Evolutionary conservation across 2,888 invertebrate species (phyloP).

Genomic region (Hermodice carunculata): DNA sequence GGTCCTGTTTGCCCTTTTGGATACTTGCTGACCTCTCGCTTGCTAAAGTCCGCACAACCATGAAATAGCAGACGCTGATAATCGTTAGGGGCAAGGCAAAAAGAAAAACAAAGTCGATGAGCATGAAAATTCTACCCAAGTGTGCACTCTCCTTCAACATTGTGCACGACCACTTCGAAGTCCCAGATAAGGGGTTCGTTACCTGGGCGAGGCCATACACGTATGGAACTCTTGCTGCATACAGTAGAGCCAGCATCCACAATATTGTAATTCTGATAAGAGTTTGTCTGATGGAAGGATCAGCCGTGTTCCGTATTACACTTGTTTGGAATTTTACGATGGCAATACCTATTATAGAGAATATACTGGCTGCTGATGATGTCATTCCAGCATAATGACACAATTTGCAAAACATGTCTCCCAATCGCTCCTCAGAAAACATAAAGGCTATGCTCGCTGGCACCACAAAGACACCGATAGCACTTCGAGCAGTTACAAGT

Average conservation of each 20-base stretch:
- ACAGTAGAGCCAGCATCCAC: too few relatives aligned
- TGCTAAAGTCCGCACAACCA: neutral
- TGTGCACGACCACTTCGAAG: too few relatives aligned
- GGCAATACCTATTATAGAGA: constrained; percentile 15
- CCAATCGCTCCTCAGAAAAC: constrained; percentile 20
- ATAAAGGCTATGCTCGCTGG: constrained; percentile 25
- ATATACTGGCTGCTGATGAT: constrained; percentile 6
- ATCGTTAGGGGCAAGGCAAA: constrained; percentile 17
- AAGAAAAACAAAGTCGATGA: constrained; percentile 14
- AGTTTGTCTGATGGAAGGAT: too few relatives aligned
- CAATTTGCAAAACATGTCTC: constrained; percentile 16
- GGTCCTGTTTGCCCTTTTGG: neutral
- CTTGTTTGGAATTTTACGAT: constrained; percentile 21
- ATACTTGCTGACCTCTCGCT: neutral
- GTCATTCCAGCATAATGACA: constrained; percentile 19
- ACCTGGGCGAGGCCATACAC: too few relatives aligned
- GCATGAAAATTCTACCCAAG: too few relatives aligned
- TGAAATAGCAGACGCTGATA: constrained; percentile 18
- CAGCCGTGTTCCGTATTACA: too few relatives aligned
- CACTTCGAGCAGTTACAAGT: constrained; percentile 13
- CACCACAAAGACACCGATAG: constrained; percentile 24
- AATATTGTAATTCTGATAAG: too few relatives aligned
- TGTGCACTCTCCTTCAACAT: too few relatives aligned
- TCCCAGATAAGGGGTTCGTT: too few relatives aligned
- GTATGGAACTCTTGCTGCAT: too few relatives aligned